These are phyloP conservation scores for Oreohelix idahoensis DNA, from an alignment of 1,140 invertebrate genomes.

Conservation along the genomic window DNA sequence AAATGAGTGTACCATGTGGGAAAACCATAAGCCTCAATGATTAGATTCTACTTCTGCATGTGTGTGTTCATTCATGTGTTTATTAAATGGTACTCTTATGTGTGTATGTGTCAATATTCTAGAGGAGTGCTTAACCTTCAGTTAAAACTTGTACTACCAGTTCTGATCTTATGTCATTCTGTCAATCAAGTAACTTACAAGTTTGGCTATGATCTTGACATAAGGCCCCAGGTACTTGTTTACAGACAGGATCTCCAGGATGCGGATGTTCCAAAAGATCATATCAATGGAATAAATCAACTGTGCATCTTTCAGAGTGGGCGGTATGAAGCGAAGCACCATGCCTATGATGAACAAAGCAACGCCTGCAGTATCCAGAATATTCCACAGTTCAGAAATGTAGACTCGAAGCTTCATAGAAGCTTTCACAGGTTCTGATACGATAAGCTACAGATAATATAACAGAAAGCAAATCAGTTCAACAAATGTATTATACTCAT, in stretches of 20 bases:
- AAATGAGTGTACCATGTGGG: too few relatives aligned
- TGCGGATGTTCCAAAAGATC: conserved; percentile 96
- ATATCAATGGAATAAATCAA: conserved; percentile 93
- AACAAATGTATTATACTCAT: background rate
- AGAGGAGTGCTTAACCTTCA: too few relatives aligned
- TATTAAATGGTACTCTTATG: too few relatives aligned
- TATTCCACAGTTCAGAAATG: conserved; percentile 70
- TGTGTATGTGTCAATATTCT: too few relatives aligned
- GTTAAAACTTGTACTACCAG: too few relatives aligned
- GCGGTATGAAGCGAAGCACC: conserved; percentile 81
- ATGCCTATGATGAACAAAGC: conserved; percentile 80
- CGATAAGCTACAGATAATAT: conserved; percentile 60
- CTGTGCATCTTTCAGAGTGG: conserved; percentile 80
- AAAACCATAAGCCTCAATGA: too few relatives aligned
- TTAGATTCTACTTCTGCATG: too few relatives aligned
- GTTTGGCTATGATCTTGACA: conserved; percentile 91
- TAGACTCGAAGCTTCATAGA: conserved; percentile 68
- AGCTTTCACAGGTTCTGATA: conserved; percentile 66
- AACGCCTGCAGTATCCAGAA: conserved; percentile 69
- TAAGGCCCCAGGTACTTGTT: conserved; percentile 97
- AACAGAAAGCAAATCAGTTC: too few relatives aligned
- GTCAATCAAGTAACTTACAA: conserved; percentile 83
- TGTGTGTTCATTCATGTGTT: too few relatives aligned
- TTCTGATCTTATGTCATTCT: too few relatives aligned
- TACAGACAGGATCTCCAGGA: conserved; percentile 94